These are phyloP conservation scores for Echeneis naucrates DNA, from an alignment of 2,797 vertebrate species.

Conservation along the genomic window DNA sequence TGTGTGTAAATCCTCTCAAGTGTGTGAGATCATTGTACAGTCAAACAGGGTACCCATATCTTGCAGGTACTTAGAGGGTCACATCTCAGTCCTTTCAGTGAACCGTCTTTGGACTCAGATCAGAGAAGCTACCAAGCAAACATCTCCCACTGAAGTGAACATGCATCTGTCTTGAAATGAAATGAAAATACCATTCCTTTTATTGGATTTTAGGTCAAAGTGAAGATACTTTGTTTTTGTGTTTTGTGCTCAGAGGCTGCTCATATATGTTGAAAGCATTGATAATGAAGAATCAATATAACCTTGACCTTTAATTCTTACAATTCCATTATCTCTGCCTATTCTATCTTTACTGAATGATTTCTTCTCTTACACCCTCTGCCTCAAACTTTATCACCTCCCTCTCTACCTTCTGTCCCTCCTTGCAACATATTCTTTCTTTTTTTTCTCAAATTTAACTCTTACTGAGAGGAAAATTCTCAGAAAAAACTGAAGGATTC, in stretches of 20 bases:
- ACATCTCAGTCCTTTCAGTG: conserved; percentile 17
- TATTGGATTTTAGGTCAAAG: conserved; percentile 64
- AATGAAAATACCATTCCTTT: conserved; percentile 4
- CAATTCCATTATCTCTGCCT: conserved; percentile 76
- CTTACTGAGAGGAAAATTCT: conserved; percentile 90
- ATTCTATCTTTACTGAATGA: conserved; percentile 82
- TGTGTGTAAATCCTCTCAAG: conserved; percentile 88
- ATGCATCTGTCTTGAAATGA: conserved; percentile 25
- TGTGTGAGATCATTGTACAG: conserved; percentile 83
- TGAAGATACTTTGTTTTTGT: conserved; percentile 12
- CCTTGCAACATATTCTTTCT: conserved; percentile 37
- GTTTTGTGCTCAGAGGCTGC: conserved; percentile 1
- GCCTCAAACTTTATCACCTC: conserved; percentile 88
- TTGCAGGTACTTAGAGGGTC: conserved; percentile 7
- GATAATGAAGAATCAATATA: conserved; percentile 3
- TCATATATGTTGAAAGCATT: conserved; percentile 1
- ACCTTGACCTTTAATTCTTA: conserved; percentile 24
- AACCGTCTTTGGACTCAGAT: conserved; percentile 10
- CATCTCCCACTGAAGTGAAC: background rate
- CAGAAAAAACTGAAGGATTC: conserved; percentile 88
- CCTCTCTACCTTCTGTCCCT: conserved; percentile 77
- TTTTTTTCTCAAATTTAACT: conserved; percentile 76
- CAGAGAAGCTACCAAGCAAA: background rate
- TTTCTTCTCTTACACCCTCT: conserved; percentile 86
- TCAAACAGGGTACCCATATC: conserved; percentile 39